Evolutionary conservation across 2,797 vertebrate genomes (phyloP).

Genomic region (Eidolon dupreanum): DNA sequence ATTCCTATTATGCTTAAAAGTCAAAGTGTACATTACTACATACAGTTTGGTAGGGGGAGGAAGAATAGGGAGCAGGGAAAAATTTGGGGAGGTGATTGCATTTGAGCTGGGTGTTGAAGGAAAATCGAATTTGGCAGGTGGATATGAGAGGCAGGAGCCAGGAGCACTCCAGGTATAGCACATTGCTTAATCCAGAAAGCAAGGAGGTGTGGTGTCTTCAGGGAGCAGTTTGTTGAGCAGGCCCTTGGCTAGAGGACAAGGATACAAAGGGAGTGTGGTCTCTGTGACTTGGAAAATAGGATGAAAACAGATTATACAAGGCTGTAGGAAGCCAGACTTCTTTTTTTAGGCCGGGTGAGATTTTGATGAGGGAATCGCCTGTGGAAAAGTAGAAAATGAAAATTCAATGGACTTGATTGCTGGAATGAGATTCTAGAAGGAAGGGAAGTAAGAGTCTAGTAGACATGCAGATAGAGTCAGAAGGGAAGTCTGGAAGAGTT

Average conservation of each 20-base stretch:
- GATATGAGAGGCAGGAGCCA: not conserved
- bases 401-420: not conserved
- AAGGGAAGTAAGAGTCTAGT: not conserved
- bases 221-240: not conserved
- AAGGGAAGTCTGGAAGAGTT: not conserved
- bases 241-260: not conserved
- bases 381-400: conserved; percentile 39
- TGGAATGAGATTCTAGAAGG: conserved; percentile 16
- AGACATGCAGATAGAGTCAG: not conserved
- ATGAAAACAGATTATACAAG: not conserved
- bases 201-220: not conserved
- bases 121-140: not conserved
- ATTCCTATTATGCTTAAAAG: not conserved
- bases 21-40: not conserved
- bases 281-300: not conserved
- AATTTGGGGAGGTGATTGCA: not conserved
- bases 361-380: conserved; percentile 8
- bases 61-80: not conserved
- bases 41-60: not conserved
- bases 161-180: not conserved
- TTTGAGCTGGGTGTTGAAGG: not conserved
- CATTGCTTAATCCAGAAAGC: not conserved
- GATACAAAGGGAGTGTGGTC: not conserved
- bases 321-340: not conserved
- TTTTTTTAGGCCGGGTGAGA: not conserved